phyloP scores from a whole-genome alignment of 2,888 invertebrate species.

The Sepiola atlantica region DNA sequence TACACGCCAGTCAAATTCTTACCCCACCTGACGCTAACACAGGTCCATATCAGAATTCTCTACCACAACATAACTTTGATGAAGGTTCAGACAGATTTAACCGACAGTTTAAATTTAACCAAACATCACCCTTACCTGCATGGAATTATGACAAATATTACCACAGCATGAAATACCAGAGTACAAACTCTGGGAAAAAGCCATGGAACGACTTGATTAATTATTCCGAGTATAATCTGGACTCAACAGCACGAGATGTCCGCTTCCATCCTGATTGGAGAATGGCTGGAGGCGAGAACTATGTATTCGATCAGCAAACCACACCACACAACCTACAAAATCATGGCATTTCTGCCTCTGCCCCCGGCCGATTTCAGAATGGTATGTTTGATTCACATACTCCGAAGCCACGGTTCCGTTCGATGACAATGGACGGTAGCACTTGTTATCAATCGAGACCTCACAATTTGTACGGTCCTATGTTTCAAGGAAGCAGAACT shows the following conservation, averaged over 20 bases:
- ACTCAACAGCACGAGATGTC: neutral
- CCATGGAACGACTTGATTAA: neutral
- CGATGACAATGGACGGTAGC: slow-evolving; percentile 22
- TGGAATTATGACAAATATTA: slow-evolving; percentile 19
- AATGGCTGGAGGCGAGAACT: neutral
- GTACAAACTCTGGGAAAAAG: neutral
- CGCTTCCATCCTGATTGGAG: neutral
- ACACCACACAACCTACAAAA: neutral
- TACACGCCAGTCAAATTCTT: neutral
- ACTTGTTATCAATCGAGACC: neutral
- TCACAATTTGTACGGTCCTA: neutral
- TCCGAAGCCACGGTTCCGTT: slow-evolving; percentile 24
- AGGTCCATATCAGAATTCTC: slow-evolving; percentile 6
- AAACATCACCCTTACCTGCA: neutral
- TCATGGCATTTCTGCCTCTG: neutral
- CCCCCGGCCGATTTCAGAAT: neutral
- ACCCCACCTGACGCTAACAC: neutral
- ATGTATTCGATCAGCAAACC: too few relatives aligned
- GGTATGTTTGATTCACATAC: neutral
- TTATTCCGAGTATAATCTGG: slow-evolving; percentile 36
- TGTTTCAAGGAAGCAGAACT: neutral
- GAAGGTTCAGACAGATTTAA: neutral
- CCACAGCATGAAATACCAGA: slow-evolving; percentile 34
- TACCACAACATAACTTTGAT: neutral
- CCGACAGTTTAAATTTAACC: slow-evolving; percentile 39